These are phyloP conservation scores for Gymnobelideus leadbeateri DNA, from an alignment of 2,113 vertebrate species.

Conservation along the genomic window DNA sequence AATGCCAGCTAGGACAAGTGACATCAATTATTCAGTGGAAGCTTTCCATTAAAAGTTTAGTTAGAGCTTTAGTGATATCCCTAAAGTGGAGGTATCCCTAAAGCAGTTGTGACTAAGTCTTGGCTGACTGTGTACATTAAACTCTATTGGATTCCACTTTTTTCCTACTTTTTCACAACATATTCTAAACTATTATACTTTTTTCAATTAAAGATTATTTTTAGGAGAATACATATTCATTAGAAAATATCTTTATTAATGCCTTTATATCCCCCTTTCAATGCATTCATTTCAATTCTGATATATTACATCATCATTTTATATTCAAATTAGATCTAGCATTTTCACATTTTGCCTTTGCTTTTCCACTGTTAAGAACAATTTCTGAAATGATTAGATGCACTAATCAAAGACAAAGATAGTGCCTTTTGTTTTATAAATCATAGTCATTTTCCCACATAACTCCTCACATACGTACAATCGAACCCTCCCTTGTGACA, in stretches of 20 bases:
- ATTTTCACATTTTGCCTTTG: neutral
- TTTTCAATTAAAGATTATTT: constrained; percentile 43
- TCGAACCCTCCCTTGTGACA: neutral
- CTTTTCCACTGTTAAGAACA: neutral
- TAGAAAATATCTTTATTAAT: neutral
- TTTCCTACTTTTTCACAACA: constrained; percentile 48
- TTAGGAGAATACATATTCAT: constrained; percentile 13
- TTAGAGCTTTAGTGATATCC: constrained; percentile 71
- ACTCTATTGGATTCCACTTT: constrained; percentile 51
- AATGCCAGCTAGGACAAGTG: constrained; percentile 74
- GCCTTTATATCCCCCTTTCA: neutral
- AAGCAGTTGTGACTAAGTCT: constrained; percentile 65
- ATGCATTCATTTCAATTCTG: neutral
- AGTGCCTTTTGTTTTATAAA: neutral
- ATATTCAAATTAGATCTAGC: neutral
- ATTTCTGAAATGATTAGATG: neutral
- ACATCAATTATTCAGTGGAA: constrained; percentile 78
- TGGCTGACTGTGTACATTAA: constrained; percentile 61
- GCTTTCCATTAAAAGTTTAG: constrained; percentile 75
- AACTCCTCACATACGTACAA: neutral
- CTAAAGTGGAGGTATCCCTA: constrained; percentile 60
- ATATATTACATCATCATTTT: neutral
- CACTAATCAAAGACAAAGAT: neutral
- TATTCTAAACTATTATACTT: constrained; percentile 32
- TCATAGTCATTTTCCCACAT: neutral